Evolutionary conservation across 2,113 vertebrate genomes (phyloP).

Genomic region (Colistium nudipinnis): DNA sequence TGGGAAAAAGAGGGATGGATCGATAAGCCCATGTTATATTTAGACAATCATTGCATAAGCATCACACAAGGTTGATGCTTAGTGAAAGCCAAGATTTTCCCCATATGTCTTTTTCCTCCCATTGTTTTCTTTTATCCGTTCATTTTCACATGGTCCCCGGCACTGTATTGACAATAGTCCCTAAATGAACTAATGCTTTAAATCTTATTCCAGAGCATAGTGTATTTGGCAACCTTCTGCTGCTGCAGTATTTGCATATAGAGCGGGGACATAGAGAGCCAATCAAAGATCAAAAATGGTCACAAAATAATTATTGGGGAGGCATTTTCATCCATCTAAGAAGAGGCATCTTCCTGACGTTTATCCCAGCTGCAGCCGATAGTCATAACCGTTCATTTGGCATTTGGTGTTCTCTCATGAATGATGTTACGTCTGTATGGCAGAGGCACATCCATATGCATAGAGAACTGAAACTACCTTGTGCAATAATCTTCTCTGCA

Average conservation of each 20-base stretch:
- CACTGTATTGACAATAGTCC: too few species aligned
- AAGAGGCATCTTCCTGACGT: neutral
- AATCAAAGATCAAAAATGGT: too few species aligned
- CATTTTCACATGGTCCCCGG: too few species aligned
- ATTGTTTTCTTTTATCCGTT: conserved; percentile 4
- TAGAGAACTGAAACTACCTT: neutral
- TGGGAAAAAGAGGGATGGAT: neutral
- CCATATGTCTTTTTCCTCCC: neutral
- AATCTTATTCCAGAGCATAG: too few species aligned
- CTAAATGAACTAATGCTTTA: too few species aligned
- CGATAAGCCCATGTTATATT: neutral
- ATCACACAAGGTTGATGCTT: neutral
- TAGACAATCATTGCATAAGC: neutral
- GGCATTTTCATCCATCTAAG: too few species aligned
- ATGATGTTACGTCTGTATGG: neutral
- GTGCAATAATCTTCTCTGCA: neutral
- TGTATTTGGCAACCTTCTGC: too few species aligned
- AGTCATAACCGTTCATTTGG: neutral
- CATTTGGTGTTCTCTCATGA: neutral
- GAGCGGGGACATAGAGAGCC: too few species aligned
- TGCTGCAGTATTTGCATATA: too few species aligned
- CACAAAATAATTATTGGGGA: too few species aligned
- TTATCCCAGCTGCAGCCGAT: neutral
- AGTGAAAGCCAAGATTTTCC: neutral
- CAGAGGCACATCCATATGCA: neutral